Percentiles rank a stretch among this genome's conserved stretches.
Conservation (phyloP, 2,888 invertebrate genomes). For the Netelia inedita region DNA sequence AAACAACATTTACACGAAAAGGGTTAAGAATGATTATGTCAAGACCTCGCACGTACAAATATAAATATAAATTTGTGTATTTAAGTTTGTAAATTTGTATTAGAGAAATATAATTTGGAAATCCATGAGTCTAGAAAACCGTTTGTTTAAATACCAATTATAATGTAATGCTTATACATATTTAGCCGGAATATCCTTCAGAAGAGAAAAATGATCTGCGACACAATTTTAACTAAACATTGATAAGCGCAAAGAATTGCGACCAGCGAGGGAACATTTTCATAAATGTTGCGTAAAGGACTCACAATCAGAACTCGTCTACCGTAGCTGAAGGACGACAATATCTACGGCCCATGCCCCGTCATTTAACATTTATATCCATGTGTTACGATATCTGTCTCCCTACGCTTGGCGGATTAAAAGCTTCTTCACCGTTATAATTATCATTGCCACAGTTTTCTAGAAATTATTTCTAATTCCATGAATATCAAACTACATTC, state of each 20-base stretch:
- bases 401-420: conserved; percentile 44
- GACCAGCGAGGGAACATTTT: conserved; percentile 1
- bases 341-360: conserved; percentile 62
- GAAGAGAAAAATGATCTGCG: too few relatives aligned
- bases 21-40: too few relatives aligned
- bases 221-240: too few relatives aligned
- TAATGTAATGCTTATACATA: too few relatives aligned
- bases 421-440: neutral
- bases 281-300: conserved; percentile 28
- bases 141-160: too few relatives aligned
- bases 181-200: too few relatives aligned
- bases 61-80: neutral
- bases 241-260: conserved; percentile 26
- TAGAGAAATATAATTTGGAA: too few relatives aligned
- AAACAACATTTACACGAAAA: too few relatives aligned
- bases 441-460: conserved; percentile 1
- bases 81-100: neutral
- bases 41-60: neutral
- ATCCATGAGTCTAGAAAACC: too few relatives aligned
- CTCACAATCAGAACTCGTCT: conserved; percentile 54
- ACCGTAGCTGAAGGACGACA: conserved; percentile 66
- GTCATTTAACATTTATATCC: conserved; percentile 70
- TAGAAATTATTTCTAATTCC: neutral
- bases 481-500: neutral
- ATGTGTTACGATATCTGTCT: conserved; percentile 64